phyloP scores from a whole-genome alignment of 2,113 vertebrate species.

The Rissa tridactyla region DNA sequence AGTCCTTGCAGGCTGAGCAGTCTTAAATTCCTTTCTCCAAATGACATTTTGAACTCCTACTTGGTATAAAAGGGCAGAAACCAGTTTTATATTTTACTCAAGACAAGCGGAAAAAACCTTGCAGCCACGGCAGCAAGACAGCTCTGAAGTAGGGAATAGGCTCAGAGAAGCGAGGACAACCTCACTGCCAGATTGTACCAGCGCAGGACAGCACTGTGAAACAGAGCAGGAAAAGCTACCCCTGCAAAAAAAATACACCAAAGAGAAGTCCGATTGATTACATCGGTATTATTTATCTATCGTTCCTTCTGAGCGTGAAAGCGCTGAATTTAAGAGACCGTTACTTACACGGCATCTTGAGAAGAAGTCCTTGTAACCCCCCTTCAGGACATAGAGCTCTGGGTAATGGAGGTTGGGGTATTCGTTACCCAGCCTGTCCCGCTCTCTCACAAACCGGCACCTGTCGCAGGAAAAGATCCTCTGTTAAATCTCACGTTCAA shows the following conservation, averaged over 20 bases:
- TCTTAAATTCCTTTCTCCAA: neutral
- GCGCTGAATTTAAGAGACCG: fast-evolving
- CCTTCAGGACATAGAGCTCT: slow-evolving; percentile 92
- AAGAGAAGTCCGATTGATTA: fast-evolving
- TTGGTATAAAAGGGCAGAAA: neutral
- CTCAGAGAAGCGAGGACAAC: neutral
- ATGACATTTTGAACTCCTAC: neutral
- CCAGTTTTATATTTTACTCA: neutral
- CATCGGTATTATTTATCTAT: neutral
- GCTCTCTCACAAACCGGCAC: slow-evolving; percentile 89
- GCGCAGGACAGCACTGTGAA: neutral
- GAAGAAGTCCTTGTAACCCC: slow-evolving; percentile 95
- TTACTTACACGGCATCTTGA: slow-evolving; percentile 77
- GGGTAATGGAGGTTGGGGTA: slow-evolving; percentile 95
- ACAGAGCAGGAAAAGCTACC: neutral
- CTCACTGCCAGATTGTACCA: neutral
- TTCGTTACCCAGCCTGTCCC: slow-evolving; percentile 85
- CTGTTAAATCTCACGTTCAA: fast-evolving
- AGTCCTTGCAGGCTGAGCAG: neutral
- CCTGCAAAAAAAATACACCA: neutral
- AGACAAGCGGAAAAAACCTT: neutral
- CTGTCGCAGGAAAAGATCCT: neutral
- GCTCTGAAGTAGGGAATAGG: fast-evolving
- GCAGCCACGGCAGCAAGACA: neutral
- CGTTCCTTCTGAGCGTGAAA: fast-evolving